These are phyloP conservation scores for Danio jaintianensis DNA, from an alignment of 2,797 vertebrate genomes.

Conservation along the genomic window DNA sequence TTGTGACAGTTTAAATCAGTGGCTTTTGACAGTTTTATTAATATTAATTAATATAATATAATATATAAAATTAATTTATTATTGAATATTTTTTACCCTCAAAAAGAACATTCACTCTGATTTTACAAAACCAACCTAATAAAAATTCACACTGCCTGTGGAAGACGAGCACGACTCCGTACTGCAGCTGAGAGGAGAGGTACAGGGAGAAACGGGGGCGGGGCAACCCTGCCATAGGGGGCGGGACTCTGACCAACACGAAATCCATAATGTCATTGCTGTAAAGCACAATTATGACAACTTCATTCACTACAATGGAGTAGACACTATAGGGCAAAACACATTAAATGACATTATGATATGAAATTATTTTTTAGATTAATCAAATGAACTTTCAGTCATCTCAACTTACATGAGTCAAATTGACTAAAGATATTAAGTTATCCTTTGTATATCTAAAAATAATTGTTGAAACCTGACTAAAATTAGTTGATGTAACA, in stretches of 20 bases:
- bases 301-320: no score
- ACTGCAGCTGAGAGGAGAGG: slow-evolving; percentile 90
- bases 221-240: slow-evolving; percentile 74
- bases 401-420: no score
- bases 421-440: no score
- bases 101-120: neutral
- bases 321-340: no score
- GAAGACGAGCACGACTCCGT: slow-evolving; percentile 85
- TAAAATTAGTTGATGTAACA: no score
- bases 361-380: no score
- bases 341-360: no score
- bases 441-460: no score
- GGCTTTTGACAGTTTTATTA: neutral
- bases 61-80: neutral
- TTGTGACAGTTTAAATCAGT: no score
- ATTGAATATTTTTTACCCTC: neutral
- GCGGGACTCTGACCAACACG: slow-evolving; percentile 78
- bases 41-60: neutral
- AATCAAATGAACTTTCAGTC: no score
- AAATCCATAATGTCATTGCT: slow-evolving; percentile 87
- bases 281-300: slow-evolving; percentile 32
- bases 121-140: slow-evolving; percentile 74
- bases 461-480: no score
- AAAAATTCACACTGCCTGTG: slow-evolving; percentile 85
- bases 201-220: slow-evolving; percentile 90